These are phyloP conservation scores for Lordiphosa stackelbergi DNA, from an alignment of 1,140 invertebrate species.

Conservation along the genomic window DNA sequence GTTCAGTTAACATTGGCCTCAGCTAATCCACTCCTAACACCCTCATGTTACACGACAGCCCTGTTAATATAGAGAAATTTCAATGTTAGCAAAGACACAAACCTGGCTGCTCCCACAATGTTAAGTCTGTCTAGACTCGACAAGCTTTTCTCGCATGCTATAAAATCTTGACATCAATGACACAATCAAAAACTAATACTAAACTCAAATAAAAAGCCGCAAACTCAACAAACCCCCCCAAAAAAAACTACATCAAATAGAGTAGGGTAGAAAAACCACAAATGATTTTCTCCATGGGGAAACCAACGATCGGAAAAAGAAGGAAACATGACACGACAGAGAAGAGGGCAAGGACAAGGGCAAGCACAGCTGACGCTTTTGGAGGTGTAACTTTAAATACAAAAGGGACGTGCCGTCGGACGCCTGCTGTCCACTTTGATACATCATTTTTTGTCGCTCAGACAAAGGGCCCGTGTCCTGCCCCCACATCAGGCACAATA, in stretches of 20 bases:
- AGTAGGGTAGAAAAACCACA: slow-evolving; percentile 17
- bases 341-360: slow-evolving; percentile 8
- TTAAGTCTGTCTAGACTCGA: not conserved
- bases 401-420: slow-evolving; percentile 35
- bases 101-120: slow-evolving; percentile 5
- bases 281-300: slow-evolving; percentile 19
- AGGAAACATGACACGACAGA: slow-evolving; percentile 33
- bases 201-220: slow-evolving; percentile 53
- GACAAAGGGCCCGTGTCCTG: slow-evolving; percentile 43
- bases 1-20: too few relatives aligned
- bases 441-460: slow-evolving; percentile 66
- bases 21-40: too few relatives aligned
- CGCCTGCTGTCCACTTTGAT: slow-evolving; percentile 37
- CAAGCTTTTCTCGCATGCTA: slow-evolving; percentile 41
- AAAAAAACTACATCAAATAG: slow-evolving; percentile 3
- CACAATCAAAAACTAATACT: slow-evolving; percentile 46
- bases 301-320: slow-evolving; percentile 13
- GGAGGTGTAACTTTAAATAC: slow-evolving; percentile 64
- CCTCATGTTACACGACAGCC: not conserved
- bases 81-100: slow-evolving; percentile 28
- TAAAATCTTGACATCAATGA: slow-evolving; percentile 4
- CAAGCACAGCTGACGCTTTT: slow-evolving; percentile 45
- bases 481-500: not conserved
- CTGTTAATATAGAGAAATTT: slow-evolving; percentile 1
- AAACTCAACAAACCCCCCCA: slow-evolving; percentile 9